Conservation (phyloP, 1,140 invertebrate species). For the Lethrus apterus region DNA sequence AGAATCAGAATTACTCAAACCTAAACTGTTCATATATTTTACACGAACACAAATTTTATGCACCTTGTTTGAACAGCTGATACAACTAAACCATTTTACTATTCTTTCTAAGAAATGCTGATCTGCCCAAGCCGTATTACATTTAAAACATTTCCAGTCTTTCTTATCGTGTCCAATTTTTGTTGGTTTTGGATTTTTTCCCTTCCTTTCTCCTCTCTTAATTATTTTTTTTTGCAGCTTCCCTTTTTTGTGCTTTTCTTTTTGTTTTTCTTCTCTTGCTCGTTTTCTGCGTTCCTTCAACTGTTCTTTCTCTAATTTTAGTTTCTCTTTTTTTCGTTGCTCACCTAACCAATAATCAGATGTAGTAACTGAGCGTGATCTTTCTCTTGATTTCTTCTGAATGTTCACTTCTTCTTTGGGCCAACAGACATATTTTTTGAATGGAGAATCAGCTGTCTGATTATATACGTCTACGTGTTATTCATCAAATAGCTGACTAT, state of each 20-base stretch:
- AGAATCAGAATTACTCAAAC: conserved; percentile 4
- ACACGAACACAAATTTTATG: too few species aligned
- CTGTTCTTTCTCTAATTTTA: too few species aligned
- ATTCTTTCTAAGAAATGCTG: conserved; percentile 4
- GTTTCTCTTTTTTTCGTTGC: too few species aligned
- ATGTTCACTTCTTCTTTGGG: not conserved
- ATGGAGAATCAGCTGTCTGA: not conserved
- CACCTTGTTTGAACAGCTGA: conserved; percentile 1
- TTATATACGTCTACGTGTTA: not conserved
- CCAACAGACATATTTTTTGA: not conserved
- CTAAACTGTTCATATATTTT: not conserved
- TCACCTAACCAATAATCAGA: not conserved
- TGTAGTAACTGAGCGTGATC: too few species aligned
- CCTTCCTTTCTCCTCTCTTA: conserved; percentile 3
- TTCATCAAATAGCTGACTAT: not conserved
- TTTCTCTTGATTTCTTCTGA: not conserved
- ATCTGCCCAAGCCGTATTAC: conserved; percentile 4
- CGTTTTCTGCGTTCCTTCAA: too few species aligned
- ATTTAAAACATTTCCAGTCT: conserved; percentile 4
- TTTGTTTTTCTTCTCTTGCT: too few species aligned
- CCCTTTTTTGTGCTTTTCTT: not conserved
- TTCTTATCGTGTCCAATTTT: not conserved
- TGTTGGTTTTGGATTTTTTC: not conserved
- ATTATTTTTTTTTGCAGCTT: not conserved
- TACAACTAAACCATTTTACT: conserved; percentile 5